These are phyloP conservation scores for Oxyura jamaicensis DNA, from an alignment of 2,113 vertebrate genomes.

Conservation along the genomic window DNA sequence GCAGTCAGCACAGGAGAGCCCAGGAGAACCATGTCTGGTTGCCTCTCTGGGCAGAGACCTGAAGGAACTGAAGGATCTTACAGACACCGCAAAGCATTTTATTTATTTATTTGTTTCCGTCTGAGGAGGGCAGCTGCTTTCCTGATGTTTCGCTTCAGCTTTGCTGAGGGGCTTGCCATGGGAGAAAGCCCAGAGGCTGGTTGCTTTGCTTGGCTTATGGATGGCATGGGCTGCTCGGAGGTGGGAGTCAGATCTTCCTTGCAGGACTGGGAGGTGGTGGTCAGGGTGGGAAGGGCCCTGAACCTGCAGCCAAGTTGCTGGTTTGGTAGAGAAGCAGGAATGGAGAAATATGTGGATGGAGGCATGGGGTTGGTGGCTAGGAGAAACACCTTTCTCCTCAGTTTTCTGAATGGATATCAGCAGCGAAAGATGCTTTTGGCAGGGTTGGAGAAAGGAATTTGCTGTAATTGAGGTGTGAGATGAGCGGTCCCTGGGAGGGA, in stretches of 20 bases:
- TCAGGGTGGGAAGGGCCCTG: not conserved
- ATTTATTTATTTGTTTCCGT: not conserved
- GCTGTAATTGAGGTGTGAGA: slow-evolving; percentile 9
- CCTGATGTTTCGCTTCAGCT: not conserved
- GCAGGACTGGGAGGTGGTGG: not conserved
- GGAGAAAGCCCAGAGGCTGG: not conserved
- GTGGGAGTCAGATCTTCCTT: not conserved
- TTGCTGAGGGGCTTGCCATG: not conserved
- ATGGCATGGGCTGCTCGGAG: not conserved
- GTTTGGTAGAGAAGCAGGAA: not conserved
- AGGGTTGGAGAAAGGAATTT: not conserved
- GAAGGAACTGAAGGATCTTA: not conserved
- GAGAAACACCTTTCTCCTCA: not conserved
- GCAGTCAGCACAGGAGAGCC: not conserved
- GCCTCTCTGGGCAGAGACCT: not conserved
- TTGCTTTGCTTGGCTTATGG: not conserved
- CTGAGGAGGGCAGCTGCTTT: not conserved
- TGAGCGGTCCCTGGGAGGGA: not conserved
- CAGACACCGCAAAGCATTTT: not conserved
- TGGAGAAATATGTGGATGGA: not conserved
- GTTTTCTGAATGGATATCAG: not conserved
- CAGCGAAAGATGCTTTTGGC: not conserved
- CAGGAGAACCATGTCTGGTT: not conserved
- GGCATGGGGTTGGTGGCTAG: not conserved
- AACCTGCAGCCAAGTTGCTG: not conserved